Evolutionary conservation across 1,140 invertebrate species (phyloP), one percentile per base, ranked within the genome.

Genomic region (Octopus bimaculoides): DNA sequence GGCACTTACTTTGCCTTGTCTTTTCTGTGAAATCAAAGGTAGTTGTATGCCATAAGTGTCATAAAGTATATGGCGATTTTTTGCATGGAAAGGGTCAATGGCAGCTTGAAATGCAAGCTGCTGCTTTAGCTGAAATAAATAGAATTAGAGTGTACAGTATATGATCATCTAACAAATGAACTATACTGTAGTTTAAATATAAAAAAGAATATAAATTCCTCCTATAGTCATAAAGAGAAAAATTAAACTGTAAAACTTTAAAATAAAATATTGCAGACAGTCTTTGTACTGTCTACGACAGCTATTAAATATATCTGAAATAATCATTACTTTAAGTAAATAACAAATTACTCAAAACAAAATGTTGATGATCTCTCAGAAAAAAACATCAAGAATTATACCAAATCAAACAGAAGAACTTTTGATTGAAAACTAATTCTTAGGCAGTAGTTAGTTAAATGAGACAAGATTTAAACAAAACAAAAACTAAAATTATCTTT

Each of bases 11-110:
- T 85, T 87, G 0, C 80, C 41, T 54, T 84, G 56, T 80, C 77
- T 83, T 52, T 81, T 82, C 79, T 88, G 84, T 66, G 83, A 85
- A 54, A 90, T 90, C 10, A 89, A 81, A 52, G 90, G 90, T 10
- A 90, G 82, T 80, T 89, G 88, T 66, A 90, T 87, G 17, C 88
- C 88, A 86, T 88, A 90, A 74, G 84, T 88, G 41, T 90, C 88
- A 77, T 88, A 85, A 78, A 90, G 78, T 6, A 87, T 83, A 52
- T 84, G 79, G 78, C 90, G 79, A 80, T 89, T 90, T 74, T 85
- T 78, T 78, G 84, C 78, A 82, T 88, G 90, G 55, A 88, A 82
- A 3, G 90, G 90, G 82, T 90, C 89, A 12, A 85, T 81, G 5
- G 90, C 84, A 54, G 86, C 77, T 87, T 85, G 10, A 88, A 74